phyloP scores from a whole-genome alignment of 1,140 invertebrate genomes.

The Parapsyche elsis region DNA sequence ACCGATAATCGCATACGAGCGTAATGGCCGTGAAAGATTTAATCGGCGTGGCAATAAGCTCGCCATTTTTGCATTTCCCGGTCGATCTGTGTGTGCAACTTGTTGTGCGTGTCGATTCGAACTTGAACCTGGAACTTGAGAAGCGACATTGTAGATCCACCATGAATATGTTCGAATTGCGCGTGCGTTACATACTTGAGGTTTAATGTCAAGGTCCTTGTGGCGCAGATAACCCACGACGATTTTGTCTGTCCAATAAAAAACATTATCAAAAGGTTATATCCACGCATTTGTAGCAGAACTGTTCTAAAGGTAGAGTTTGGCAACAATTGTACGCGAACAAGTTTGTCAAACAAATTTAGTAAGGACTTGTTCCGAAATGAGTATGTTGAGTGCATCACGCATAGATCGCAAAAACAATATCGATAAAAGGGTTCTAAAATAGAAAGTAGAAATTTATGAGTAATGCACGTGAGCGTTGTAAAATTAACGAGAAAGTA shows the following conservation, averaged over 20 bases:
- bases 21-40: conserved; percentile 20
- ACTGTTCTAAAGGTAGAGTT: background rate
- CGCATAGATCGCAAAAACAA: too few species aligned
- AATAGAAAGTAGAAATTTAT: background rate
- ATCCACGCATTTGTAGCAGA: background rate
- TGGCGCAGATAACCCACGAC: conserved; percentile 19
- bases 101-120: background rate
- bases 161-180: background rate
- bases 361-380: background rate
- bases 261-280: background rate
- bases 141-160: background rate
- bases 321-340: too few species aligned
- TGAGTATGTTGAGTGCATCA: background rate
- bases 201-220: conserved; percentile 40
- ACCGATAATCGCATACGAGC: background rate
- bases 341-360: background rate
- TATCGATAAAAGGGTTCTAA: background rate
- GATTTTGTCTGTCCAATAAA: background rate
- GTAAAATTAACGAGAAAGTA: background rate
- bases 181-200: background rate
- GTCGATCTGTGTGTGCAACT: background rate
- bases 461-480: background rate
- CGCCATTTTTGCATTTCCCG: conserved; percentile 1
- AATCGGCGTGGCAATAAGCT: background rate
- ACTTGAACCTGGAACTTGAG: background rate